These are phyloP conservation scores for Ectemnius lituratus DNA, from an alignment of 2,888 invertebrate species.

Conservation along the genomic window DNA sequence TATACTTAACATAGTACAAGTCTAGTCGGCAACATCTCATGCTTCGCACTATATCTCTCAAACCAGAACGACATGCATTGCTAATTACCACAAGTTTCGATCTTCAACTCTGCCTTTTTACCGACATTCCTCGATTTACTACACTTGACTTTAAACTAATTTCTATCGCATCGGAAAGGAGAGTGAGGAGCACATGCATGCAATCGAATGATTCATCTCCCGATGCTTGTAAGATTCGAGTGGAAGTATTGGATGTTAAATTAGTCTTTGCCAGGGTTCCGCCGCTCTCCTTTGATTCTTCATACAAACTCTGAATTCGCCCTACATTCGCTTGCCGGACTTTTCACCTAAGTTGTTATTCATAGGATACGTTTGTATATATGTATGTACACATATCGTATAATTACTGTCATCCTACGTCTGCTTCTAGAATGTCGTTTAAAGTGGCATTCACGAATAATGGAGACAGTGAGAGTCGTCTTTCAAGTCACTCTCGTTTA, in stretches of 20 bases:
- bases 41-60: constrained; percentile 50
- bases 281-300: not conserved
- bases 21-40: constrained; percentile 47
- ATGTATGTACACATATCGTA: constrained; percentile 46
- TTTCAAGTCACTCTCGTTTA: constrained; percentile 37
- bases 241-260: not conserved
- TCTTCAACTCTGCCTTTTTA: constrained; percentile 16
- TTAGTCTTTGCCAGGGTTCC: not conserved
- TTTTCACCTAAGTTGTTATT: constrained; percentile 42
- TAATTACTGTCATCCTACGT: constrained; percentile 54
- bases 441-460: constrained; percentile 53
- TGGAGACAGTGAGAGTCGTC: constrained; percentile 45
- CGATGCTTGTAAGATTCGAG: too few relatives aligned
- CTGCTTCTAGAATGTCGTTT: constrained; percentile 52
- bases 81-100: constrained; percentile 38
- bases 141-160: constrained; percentile 60
- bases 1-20: constrained; percentile 13
- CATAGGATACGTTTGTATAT: constrained; percentile 35
- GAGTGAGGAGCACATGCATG: too few relatives aligned
- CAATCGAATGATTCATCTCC: too few relatives aligned
- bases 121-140: constrained; percentile 15
- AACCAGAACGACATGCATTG: constrained; percentile 44
- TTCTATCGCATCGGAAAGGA: not conserved
- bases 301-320: not conserved
- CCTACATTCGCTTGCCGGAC: not conserved